Percentiles rank a stretch among this genome's conserved stretches.
Conservation (phyloP, 2,113 vertebrate species). For the Pionites leucogaster region DNA sequence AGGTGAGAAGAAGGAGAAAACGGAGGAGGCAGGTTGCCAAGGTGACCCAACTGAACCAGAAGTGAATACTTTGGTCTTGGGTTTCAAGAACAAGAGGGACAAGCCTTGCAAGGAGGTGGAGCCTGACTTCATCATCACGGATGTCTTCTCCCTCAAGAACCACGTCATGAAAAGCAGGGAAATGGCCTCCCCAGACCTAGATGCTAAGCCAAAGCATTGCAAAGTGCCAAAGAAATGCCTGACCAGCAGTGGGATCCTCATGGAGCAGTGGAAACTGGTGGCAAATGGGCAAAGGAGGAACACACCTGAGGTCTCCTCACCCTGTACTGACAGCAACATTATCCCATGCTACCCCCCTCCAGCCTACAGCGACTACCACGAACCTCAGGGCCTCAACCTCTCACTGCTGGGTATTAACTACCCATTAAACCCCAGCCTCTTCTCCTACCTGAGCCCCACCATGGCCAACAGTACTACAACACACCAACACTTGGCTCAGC, state of each 20-base stretch:
- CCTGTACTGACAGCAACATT: conserved; percentile 68
- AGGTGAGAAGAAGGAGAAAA: conserved; percentile 52
- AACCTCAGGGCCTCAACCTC: conserved; percentile 87
- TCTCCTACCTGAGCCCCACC: conserved; percentile 90
- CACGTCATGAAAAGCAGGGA: conserved; percentile 72
- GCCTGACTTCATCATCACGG: conserved; percentile 80
- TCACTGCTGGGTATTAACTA: conserved; percentile 91
- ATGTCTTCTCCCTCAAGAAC: conserved; percentile 83
- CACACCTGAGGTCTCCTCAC: conserved; percentile 63
- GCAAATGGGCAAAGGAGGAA: conserved; percentile 72
- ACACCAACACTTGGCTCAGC: conserved; percentile 80
- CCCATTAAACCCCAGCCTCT: conserved; percentile 84
- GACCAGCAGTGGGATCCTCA: conserved; percentile 72
- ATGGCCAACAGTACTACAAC: conserved; percentile 66
- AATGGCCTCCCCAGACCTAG: conserved; percentile 65
- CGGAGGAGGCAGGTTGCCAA: neutral
- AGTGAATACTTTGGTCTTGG: conserved; percentile 46
- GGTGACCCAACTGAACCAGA: neutral
- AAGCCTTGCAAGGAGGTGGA: conserved; percentile 74
- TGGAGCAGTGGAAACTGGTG: conserved; percentile 86
- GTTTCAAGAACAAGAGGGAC: conserved; percentile 65
- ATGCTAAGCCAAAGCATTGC: conserved; percentile 83
- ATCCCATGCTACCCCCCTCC: conserved; percentile 89
- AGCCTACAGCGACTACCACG: conserved; percentile 81
- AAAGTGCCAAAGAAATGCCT: conserved; percentile 81